A percentile compares a stretch with the other conserved stretches of the same genome.
phyloP scores from a whole-genome alignment of 2,888 invertebrate species.

The Peribatodes rhomboidaria region DNA sequence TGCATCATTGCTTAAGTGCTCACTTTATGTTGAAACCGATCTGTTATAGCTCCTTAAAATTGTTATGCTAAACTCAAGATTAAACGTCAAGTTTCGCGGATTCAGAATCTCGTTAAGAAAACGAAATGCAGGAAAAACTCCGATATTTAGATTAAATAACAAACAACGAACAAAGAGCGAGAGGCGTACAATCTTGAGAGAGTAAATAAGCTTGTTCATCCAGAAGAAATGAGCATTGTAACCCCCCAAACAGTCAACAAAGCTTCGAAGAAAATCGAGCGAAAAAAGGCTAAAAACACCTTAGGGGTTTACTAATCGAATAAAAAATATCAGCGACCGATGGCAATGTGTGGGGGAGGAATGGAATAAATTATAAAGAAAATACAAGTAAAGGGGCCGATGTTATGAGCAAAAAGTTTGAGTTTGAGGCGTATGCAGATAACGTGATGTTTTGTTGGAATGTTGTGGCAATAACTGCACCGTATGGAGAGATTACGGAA shows the following conservation, averaged over 20 bases:
- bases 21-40: neutral
- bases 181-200: constrained; percentile 59
- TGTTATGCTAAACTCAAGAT: constrained; percentile 12
- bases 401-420: constrained; percentile 79
- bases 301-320: constrained; percentile 88
- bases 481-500: constrained; percentile 35
- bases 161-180: constrained; percentile 46
- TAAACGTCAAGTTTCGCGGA: neutral
- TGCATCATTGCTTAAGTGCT: constrained; percentile 8
- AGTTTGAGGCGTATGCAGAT: constrained; percentile 76
- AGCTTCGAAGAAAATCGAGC: constrained; percentile 87
- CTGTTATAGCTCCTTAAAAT: neutral
- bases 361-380: constrained; percentile 86
- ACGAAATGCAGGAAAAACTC: constrained; percentile 21
- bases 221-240: constrained; percentile 84
- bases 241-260: constrained; percentile 85
- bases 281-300: constrained; percentile 88
- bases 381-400: constrained; percentile 82
- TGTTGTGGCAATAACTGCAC: constrained; percentile 42
- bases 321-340: constrained; percentile 88
- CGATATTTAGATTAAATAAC: constrained; percentile 39
- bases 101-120: constrained; percentile 25
- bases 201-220: constrained; percentile 83
- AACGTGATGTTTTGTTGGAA: constrained; percentile 59
- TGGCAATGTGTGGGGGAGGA: constrained; percentile 85